Conservation (phyloP, 2,113 vertebrate genomes). For the Leptodactylus fuscus region DNA sequence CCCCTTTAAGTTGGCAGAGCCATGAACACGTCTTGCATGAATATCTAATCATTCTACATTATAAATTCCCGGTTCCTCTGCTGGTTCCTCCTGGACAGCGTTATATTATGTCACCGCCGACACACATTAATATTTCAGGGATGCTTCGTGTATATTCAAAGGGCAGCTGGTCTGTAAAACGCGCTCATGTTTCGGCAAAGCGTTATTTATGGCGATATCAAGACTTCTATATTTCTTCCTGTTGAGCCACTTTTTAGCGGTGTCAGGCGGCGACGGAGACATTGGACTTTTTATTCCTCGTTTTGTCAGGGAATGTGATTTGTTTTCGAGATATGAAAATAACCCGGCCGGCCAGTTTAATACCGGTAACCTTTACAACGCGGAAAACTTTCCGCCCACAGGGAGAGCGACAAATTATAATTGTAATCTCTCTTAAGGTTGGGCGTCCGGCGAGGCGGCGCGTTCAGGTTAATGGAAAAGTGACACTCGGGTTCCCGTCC, state of each 20-base stretch:
- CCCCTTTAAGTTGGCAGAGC: neutral
- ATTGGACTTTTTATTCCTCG: constrained; percentile 65
- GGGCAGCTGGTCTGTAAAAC: constrained; percentile 48
- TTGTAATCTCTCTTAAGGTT: constrained; percentile 70
- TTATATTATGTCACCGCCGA: constrained; percentile 49
- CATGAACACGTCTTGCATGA: neutral
- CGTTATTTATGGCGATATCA: constrained; percentile 36
- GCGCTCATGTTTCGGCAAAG: constrained; percentile 12
- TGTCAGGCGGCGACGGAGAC: constrained; percentile 65
- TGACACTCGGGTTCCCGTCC: constrained; percentile 66
- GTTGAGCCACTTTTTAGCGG: constrained; percentile 61
- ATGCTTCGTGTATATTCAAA: constrained; percentile 42
- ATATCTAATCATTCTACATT: constrained; percentile 3
- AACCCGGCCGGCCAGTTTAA: constrained; percentile 65
- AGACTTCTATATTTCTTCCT: constrained; percentile 60
- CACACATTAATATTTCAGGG: constrained; percentile 55
- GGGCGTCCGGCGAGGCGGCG: constrained; percentile 65
- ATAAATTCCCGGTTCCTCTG: constrained; percentile 18
- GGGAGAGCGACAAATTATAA: constrained; percentile 72
- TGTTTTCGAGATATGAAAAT: constrained; percentile 72
- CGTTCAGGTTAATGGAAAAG: constrained; percentile 76
- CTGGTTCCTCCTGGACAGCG: constrained; percentile 14
- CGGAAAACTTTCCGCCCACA: constrained; percentile 66
- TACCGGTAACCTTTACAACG: constrained; percentile 75
- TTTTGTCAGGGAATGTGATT: constrained; percentile 64